Base-by-base conservation (phyloP, 1,140 invertebrate species). In the Asbolus verrucosus region DNA sequence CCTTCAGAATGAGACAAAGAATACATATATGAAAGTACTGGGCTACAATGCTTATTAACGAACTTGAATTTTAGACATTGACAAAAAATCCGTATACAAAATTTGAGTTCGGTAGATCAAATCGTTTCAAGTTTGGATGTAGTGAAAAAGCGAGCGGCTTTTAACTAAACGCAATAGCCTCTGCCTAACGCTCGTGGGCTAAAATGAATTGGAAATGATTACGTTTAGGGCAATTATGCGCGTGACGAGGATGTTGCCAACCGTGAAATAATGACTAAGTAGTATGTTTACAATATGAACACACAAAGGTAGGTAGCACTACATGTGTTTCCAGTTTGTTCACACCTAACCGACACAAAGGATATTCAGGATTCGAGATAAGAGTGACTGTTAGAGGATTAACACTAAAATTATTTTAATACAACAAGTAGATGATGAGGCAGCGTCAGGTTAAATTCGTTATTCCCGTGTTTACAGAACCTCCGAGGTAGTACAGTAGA, bases 251-350 rank as follows among this genome's bases (percentile, higher is more conserved):
- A 69, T 62, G 67, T 62, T 61, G 36, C 61, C 60, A 70, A 65
- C 39, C 68, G 60, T 70, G 68, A 70, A 70, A 70, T 70, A 65
- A 70, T 70, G 68, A 70, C 68, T 54, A 70, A 70, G 68, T 70
- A 65, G 68, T 65, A 5, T 70, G 68, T 61, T 70, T 70, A 70
- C 60, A 65, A 65, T 65, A 46, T 46, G 14, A 63, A 39, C 60
- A 19, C 31, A 36, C n/a, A 59, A 59, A 21, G 19, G n/a, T 61
- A 61, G 14, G 13, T 16, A 16, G 1, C 6, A 59, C 46, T 27
- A 27, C 24, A 18, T 59, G 21, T 59, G 19, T 59, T 59, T 59
- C 19, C 27, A 13, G 50, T 59, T 59, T 59, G 50, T 59, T 59
- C 50, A 59, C 50, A 59, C 50, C 50, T 59, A 59, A 59, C 50